phyloP scores from a whole-genome alignment of 2,888 invertebrate species.

The Desoria tigrina region DNA sequence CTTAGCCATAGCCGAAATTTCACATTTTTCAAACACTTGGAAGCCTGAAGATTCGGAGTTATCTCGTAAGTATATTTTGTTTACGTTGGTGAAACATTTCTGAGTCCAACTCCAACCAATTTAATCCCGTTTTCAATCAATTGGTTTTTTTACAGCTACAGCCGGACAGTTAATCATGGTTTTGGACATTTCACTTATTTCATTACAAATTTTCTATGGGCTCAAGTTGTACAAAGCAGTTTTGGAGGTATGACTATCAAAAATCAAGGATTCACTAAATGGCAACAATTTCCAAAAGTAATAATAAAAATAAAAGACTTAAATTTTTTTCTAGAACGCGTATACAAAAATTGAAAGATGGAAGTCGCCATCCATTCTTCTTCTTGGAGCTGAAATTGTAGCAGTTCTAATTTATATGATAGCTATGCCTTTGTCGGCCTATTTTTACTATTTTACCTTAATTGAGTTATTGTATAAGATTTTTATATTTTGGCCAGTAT shows the following conservation, averaged over 20 bases:
- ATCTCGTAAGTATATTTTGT: conserved; percentile 1
- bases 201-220: conserved; percentile 22
- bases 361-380: conserved; percentile 22
- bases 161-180: neutral
- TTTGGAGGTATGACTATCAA: conserved; percentile 11
- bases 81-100: neutral
- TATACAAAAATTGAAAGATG: conserved; percentile 31
- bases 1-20: conserved; percentile 33
- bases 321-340: conserved; percentile 30
- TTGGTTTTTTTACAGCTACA: neutral
- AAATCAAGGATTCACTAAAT: neutral
- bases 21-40: conserved; percentile 31
- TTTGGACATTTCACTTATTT: conserved; percentile 7
- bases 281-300: too few species aligned
- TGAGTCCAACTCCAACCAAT: neutral
- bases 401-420: conserved; percentile 29
- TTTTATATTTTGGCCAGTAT: conserved; percentile 42
- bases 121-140: neutral
- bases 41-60: neutral
- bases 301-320: too few species aligned
- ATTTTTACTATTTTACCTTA: conserved; percentile 35
- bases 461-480: conserved; percentile 28
- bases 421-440: conserved; percentile 39
- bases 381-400: conserved; percentile 24
- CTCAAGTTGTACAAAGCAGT: conserved; percentile 9